Evolutionary conservation across 23 tunicate species (phyloP), one percentile per base, ranked within the genome.

Genomic region (Aplidium turbinatum): DNA sequence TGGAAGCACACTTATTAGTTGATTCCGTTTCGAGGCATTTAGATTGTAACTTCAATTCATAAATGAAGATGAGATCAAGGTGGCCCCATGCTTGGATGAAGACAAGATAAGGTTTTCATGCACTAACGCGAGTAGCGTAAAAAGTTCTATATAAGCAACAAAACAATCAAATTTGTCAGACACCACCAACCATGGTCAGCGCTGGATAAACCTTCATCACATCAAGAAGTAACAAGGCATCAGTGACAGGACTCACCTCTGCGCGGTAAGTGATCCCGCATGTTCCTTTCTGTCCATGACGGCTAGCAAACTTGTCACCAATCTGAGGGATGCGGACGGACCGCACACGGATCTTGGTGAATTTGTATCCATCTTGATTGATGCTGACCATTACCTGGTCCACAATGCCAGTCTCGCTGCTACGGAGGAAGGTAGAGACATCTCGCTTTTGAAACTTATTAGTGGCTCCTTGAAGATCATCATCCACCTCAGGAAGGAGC

Each of bases 221-320:
- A n/a, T n/a, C n/a, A n/a, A n/a, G n/a, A n/a, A n/a, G n/a, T n/a
- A n/a, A n/a, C n/a, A n/a, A n/a, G n/a, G n/a, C n/a, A n/a, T n/a
- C n/a, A n/a, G n/a, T n/a, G n/a, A n/a, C n/a, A n/a, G n/a, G n/a
- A 16, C 29, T 31, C 31, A 83, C 90, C 90, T 85, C 98, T 3
- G 94, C 89, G 30, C 92, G 72, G 69, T 86, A 86, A 52, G 94
- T 94, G 34, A 94, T 86, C 3, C 99, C 99, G 54, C 94, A 86
- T 3, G 99, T 94, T 76, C 99, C 99, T 56, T 94, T 94, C 67
- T 94, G 99, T 47, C 99, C 99, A 57, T 94, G 99, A n/a, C 99
- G 78, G 82, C 94, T 86, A 32, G 99, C 99, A 42, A 94, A 94
- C 70, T 94, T 94, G 68, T 94, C 99, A 20, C 99, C 99, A 25